phyloP scores from a whole-genome alignment of 2,888 invertebrate species.

The Tiphia femorata region DNA sequence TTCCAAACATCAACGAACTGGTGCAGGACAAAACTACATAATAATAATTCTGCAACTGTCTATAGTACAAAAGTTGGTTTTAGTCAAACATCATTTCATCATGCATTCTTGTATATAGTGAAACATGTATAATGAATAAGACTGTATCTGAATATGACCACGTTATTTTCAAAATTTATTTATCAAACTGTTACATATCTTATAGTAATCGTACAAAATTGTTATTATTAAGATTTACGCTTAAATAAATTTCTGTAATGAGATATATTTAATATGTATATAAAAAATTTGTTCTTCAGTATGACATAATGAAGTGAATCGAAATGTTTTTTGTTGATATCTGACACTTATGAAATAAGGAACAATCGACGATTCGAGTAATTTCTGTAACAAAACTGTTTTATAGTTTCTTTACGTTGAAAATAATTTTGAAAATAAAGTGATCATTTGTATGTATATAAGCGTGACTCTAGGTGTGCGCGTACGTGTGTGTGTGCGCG shows the following conservation, averaged over 20 bases:
- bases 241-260: too few relatives aligned
- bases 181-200: constrained; percentile 33
- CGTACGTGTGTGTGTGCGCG: too few relatives aligned
- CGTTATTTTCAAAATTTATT: constrained; percentile 35
- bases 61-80: constrained; percentile 39
- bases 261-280: too few relatives aligned
- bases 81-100: constrained; percentile 30
- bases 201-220: constrained; percentile 36
- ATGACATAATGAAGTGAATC: too few relatives aligned
- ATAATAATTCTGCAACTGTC: constrained; percentile 12
- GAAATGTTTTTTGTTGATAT: too few relatives aligned
- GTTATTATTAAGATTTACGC: too few relatives aligned
- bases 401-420: background rate
- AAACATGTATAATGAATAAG: constrained; percentile 37
- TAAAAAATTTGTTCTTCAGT: too few relatives aligned
- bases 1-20: background rate
- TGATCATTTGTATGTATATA: background rate
- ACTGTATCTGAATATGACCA: constrained; percentile 42
- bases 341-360: too few relatives aligned
- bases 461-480: background rate
- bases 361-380: too few relatives aligned
- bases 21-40: background rate
- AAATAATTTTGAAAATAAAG: background rate
- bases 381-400: too few relatives aligned
- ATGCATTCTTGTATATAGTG: constrained; percentile 33